Evolutionary conservation across 2,888 invertebrate species (phyloP), one percentile per base, ranked within the genome.

Genomic region (Lomographa bimaculata): DNA sequence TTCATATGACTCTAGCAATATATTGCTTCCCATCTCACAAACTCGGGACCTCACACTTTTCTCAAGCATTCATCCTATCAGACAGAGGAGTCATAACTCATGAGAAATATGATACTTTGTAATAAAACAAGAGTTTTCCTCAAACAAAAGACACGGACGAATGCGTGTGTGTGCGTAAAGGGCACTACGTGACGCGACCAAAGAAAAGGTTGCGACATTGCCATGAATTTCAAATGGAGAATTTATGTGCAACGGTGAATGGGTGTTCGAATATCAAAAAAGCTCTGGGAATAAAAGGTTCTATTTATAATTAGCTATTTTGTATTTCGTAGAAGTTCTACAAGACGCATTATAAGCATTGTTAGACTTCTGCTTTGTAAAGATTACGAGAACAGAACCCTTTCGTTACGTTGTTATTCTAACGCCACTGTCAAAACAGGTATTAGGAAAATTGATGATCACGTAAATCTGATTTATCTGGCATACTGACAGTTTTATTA

Each of bases 141-240:
- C 50, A 50, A 60, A 64, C 58, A 57, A 57, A 61, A 56, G 54
- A 57, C 56, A 50, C 54, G 46, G 52, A 46, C 46, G 50, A 53
- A 60, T 55, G 56, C 38, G 48, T 48, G 38, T 50, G 56, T 57
- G 42, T 54, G 50, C 36, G 54, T 59, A 44, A 49, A 48, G 54
- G 57, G 51, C 50, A 48, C 39, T 60, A 71, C 69, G 69, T 69
- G 71, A 66, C 60, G 43, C 44, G 52, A 27, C 50, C 54, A 59
- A 53, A 60, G 57, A 68, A 63, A 64, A 63, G 61, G 60, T 62
- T 57, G 46, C 50, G 57, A 60, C 56, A 55, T 49, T 45, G 53
- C 43, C 51, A 64, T 67, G 62, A 68, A 69, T 71, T 64, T 58
- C 30, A 59, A 65, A 60, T 56, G 51, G 54, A 59, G 29, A 53